Evolutionary conservation across 2,113 vertebrate species (phyloP).

Genomic region (Chitala chitala): DNA sequence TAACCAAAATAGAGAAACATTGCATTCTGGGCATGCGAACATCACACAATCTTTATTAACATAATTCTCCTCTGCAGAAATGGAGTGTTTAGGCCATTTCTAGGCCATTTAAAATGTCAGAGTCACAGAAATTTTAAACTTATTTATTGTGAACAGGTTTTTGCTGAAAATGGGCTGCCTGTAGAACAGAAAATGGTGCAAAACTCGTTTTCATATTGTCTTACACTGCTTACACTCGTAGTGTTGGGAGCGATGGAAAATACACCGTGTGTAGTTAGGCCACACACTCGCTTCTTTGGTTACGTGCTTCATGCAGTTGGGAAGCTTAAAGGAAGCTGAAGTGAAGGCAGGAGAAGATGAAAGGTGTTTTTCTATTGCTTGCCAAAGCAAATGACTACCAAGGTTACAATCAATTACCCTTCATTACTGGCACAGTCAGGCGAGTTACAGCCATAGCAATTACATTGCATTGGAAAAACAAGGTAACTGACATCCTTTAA

Average conservation of each 20-base stretch:
- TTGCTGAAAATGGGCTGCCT: no score
- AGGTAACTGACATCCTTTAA: conserved; percentile 29
- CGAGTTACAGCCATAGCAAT: conserved; percentile 24
- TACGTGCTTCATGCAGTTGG: background rate
- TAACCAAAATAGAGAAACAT: no score
- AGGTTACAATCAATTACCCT: conserved; percentile 26
- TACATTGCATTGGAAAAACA: conserved; percentile 32
- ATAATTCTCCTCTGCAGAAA: no score
- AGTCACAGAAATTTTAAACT: no score
- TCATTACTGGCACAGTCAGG: conserved; percentile 30
- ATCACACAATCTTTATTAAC: no score
- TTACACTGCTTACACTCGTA: background rate
- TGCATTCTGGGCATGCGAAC: no score
- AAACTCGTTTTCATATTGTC: background rate
- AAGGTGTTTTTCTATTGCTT: background rate
- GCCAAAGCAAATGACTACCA: background rate
- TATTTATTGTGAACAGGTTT: no score
- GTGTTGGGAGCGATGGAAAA: background rate
- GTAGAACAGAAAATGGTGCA: background rate
- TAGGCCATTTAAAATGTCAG: no score
- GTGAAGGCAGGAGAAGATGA: background rate
- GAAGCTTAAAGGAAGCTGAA: background rate
- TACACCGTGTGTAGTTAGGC: background rate
- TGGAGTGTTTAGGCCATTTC: no score
- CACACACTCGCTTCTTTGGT: background rate